Evolutionary conservation across 2,888 invertebrate species (phyloP).

Genomic region (Mystacides longicornis): DNA sequence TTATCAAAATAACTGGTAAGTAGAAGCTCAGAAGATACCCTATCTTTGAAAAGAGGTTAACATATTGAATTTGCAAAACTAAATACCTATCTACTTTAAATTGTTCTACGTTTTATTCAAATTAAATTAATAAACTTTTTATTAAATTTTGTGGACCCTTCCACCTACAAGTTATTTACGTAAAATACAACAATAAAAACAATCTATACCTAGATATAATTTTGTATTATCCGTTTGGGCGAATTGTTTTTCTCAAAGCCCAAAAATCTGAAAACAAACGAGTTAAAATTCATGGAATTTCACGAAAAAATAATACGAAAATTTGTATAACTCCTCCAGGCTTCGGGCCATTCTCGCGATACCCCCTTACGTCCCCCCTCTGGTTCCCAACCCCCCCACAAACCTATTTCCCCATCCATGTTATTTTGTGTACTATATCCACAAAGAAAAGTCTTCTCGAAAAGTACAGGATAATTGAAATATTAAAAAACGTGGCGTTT

Average conservation of each 20-base stretch:
- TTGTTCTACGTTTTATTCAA: too few relatives aligned
- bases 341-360: background rate
- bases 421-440: conserved; percentile 18
- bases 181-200: too few relatives aligned
- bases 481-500: conserved; percentile 25
- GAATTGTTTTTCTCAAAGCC: background rate
- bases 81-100: too few relatives aligned
- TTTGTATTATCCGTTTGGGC: too few relatives aligned
- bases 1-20: too few relatives aligned
- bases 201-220: too few relatives aligned
- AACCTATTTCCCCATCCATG: background rate
- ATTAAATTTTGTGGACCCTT: too few relatives aligned
- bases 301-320: conserved; percentile 1
- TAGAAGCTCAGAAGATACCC: too few relatives aligned
- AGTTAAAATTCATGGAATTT: background rate
- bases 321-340: background rate
- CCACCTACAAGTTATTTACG: too few relatives aligned
- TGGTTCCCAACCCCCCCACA: background rate
- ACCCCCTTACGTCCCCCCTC: background rate
- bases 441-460: conserved; percentile 23
- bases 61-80: too few relatives aligned
- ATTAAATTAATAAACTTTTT: too few relatives aligned
- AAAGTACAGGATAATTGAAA: conserved; percentile 26
- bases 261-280: background rate
- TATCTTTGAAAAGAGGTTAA: too few relatives aligned